These are phyloP conservation scores for Oryzaephilus surinamensis DNA, from an alignment of 1,140 invertebrate species.

Conservation along the genomic window DNA sequence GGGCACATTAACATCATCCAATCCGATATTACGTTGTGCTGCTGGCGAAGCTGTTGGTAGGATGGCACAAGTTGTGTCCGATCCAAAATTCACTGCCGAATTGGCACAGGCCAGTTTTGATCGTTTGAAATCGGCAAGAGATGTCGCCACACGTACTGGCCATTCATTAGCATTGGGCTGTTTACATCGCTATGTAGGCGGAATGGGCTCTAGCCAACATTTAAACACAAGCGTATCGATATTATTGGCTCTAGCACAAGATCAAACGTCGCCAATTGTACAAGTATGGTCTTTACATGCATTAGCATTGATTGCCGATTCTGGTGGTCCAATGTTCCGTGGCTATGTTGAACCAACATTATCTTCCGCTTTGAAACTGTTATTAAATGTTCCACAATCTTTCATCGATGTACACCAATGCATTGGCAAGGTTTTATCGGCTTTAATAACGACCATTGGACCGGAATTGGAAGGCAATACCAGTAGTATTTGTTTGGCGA, in stretches of 20 bases:
- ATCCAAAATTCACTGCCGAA: constrained; percentile 80
- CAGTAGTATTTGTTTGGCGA: constrained; percentile 54
- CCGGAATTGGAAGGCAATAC: constrained; percentile 91
- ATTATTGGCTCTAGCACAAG: constrained; percentile 86
- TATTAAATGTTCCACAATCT: constrained; percentile 80
- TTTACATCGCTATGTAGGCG: constrained; percentile 81
- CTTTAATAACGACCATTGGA: constrained; percentile 93
- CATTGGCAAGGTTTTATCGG: constrained; percentile 86
- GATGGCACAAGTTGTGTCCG: constrained; percentile 77
- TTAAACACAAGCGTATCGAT: constrained; percentile 90
- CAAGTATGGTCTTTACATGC: constrained; percentile 97
- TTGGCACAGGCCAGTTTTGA: constrained; percentile 87
- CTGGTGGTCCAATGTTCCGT: constrained; percentile 96
- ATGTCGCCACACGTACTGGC: constrained; percentile 81
- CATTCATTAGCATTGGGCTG: constrained; percentile 89
- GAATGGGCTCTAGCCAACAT: constrained; percentile 86
- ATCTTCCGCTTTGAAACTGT: constrained; percentile 75
- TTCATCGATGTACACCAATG: constrained; percentile 90
- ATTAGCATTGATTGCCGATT: constrained; percentile 89
- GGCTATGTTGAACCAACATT: constrained; percentile 92
- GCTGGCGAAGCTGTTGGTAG: constrained; percentile 80
- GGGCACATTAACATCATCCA: constrained; percentile 69
- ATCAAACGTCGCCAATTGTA: constrained; percentile 77
- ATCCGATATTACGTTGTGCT: constrained; percentile 78
- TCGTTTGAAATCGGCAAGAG: constrained; percentile 73